These are phyloP conservation scores for Agriotes lineatus DNA, from an alignment of 2,888 invertebrate genomes.

Conservation along the genomic window DNA sequence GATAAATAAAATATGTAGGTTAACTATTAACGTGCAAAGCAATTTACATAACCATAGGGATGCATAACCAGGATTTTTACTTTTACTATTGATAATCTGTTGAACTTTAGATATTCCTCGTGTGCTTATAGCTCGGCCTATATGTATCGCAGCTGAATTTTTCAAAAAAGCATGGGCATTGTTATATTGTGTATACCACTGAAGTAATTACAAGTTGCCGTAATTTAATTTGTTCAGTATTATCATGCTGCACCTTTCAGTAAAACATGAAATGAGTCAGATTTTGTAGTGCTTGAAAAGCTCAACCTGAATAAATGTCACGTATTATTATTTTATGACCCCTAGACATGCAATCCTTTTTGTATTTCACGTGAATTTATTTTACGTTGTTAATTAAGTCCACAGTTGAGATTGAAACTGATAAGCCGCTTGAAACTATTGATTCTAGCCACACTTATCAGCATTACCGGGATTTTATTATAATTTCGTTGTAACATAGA, in stretches of 20 bases:
- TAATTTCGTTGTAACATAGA: no score
- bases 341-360: conserved; percentile 23
- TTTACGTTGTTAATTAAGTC: conserved; percentile 16
- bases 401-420: conserved; percentile 2
- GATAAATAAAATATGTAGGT: background rate
- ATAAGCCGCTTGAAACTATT: conserved; percentile 4
- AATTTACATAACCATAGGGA: background rate
- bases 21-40: background rate
- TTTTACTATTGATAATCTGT: background rate
- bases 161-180: background rate
- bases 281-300: conserved; percentile 11
- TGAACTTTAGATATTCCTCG: no score
- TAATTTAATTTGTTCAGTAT: no score
- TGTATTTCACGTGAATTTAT: conserved; percentile 8
- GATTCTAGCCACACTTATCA: background rate
- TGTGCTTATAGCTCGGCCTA: no score
- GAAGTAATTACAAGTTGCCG: no score
- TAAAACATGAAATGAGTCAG: conserved; percentile 4
- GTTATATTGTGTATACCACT: background rate
- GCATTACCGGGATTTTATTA: no score
- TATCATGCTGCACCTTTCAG: no score
- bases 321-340: conserved; percentile 23
- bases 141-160: no score
- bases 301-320: background rate
- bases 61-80: background rate